Evolutionary conservation across 35 echinoderm and acorn worm genomes (phyloP).

Genomic region (Holothuria glaberrima): DNA sequence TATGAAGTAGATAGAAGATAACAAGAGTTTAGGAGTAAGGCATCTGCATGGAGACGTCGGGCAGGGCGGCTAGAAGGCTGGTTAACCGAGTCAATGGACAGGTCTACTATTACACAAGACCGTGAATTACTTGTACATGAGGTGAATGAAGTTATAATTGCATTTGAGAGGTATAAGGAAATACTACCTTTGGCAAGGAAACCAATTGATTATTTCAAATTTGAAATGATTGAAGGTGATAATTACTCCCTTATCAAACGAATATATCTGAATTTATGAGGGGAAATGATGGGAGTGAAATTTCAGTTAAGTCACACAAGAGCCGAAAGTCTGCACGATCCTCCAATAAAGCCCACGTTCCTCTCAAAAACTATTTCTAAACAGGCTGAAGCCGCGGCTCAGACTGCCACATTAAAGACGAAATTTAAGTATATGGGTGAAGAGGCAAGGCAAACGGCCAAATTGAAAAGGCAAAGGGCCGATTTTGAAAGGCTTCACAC

Average conservation of each 20-base stretch:
- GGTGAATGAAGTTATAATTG: not conserved
- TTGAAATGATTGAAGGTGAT: constrained; percentile 10
- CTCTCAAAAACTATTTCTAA: not conserved
- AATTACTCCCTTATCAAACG: not conserved
- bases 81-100: not conserved
- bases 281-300: not conserved
- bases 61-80: not conserved
- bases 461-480: too few relatives aligned
- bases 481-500: too few relatives aligned
- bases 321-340: too few relatives aligned
- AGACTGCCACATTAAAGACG: not conserved
- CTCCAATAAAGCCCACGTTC: too few relatives aligned
- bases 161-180: constrained; percentile 5
- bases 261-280: constrained; percentile 9
- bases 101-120: not conserved
- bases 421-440: constrained; percentile 12
- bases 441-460: not conserved
- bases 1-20: constrained; percentile 14
- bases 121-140: not conserved
- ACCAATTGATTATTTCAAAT: not conserved
- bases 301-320: too few relatives aligned
- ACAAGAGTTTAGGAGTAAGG: constrained; percentile 32
- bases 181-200: not conserved
- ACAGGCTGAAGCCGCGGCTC: not conserved
- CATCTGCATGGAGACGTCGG: not conserved